Evolutionary conservation across 2,113 vertebrate genomes (phyloP).

Genomic region (Osmerus mordax): DNA sequence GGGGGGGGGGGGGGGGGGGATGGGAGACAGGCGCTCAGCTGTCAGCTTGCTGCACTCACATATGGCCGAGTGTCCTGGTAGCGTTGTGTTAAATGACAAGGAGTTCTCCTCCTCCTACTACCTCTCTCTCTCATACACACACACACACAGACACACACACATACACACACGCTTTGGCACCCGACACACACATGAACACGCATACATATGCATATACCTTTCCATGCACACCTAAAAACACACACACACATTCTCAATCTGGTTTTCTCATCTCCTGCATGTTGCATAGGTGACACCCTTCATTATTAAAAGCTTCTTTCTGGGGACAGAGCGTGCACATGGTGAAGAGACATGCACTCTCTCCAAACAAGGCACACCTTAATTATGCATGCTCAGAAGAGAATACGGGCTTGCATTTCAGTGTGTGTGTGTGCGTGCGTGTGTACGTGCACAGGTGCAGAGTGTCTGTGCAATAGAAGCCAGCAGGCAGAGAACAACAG

Average conservation of each 20-base stretch:
- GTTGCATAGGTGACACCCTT: conserved; percentile 77
- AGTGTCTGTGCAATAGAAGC: background rate
- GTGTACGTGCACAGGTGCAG: background rate
- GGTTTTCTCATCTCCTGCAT: conserved; percentile 68
- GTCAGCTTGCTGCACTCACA: conserved; percentile 59
- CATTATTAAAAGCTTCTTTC: conserved; percentile 78
- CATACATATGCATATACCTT: conserved; percentile 7
- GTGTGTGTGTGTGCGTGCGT: conserved; percentile 25
- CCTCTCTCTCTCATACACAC: conserved; percentile 23
- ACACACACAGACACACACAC: conserved; percentile 39
- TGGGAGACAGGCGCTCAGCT: conserved; percentile 57
- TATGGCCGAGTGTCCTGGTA: conserved; percentile 61
- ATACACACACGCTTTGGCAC: conserved; percentile 32
- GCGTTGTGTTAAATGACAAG: conserved; percentile 62
- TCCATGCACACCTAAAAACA: conserved; percentile 15
- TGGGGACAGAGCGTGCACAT: conserved; percentile 68
- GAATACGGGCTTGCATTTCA: conserved; percentile 62
- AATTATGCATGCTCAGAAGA: conserved; percentile 72
- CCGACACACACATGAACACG: conserved; percentile 6
- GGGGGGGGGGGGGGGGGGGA: conserved; percentile 37
- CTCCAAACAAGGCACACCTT: conserved; percentile 73
- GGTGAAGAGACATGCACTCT: conserved; percentile 71
- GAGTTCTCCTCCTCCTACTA: conserved; percentile 39
- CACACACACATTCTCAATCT: conserved; percentile 35
- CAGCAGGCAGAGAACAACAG: background rate